phyloP scores from a whole-genome alignment of 2,888 invertebrate genomes.

The Perizoma affinitatum region DNA sequence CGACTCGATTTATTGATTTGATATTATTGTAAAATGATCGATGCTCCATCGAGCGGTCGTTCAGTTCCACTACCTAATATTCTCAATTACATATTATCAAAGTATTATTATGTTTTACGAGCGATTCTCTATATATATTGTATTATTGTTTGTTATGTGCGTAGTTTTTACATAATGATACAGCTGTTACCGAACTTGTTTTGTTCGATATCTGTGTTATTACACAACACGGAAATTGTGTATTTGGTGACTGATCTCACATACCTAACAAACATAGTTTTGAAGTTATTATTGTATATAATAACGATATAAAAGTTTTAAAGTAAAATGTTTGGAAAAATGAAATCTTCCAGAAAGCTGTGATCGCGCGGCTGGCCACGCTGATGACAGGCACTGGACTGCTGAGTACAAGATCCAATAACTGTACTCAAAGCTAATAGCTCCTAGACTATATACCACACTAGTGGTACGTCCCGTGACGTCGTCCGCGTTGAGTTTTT shows the following conservation, averaged over 20 bases:
- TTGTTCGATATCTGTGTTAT: background rate
- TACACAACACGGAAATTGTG: background rate
- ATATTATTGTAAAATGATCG: constrained; percentile 49
- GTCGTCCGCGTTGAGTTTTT: no score
- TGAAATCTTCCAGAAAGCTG: no score
- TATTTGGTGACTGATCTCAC: background rate
- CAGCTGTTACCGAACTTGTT: constrained; percentile 2
- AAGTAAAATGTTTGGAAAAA: no score
- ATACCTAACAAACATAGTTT: no score
- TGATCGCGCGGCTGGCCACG: no score
- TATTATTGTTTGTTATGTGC: constrained; percentile 32
- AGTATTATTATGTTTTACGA: constrained; percentile 46
- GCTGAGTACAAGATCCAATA: no score
- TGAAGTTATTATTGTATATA: no score
- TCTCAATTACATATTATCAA: constrained; percentile 45
- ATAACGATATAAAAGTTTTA: no score
- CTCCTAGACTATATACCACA: no score
- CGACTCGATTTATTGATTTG: constrained; percentile 39
- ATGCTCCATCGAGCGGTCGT: constrained; percentile 39
- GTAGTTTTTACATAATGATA: constrained; percentile 19
- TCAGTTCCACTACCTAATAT: constrained; percentile 36
- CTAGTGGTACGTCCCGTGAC: no score
- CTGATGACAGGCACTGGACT: no score
- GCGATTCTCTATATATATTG: constrained; percentile 22
- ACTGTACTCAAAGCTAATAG: no score